phyloP scores from a whole-genome alignment of 2,797 vertebrate genomes.

The Etheostoma nigrum region DNA sequence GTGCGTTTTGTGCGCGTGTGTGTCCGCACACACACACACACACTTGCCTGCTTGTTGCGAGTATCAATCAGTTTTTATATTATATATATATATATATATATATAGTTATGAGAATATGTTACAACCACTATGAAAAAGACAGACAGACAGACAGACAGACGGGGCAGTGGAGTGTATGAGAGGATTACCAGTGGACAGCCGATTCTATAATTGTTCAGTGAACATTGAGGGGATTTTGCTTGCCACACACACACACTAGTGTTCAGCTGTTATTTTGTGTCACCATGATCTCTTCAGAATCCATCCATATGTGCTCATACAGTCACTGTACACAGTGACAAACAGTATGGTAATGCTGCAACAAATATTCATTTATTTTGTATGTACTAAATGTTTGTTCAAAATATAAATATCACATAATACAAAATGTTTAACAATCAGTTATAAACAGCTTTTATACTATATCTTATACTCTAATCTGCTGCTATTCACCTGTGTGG shows the following conservation, averaged over 20 bases:
- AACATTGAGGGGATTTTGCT: slow-evolving; percentile 76
- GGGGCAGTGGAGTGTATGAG: slow-evolving; percentile 76
- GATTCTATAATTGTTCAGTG: slow-evolving; percentile 81
- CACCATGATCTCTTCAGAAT: slow-evolving; percentile 56
- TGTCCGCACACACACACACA: slow-evolving; percentile 33
- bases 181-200: slow-evolving; percentile 77
- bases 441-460: neutral
- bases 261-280: slow-evolving; percentile 66
- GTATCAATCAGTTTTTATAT: slow-evolving; percentile 59
- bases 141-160: slow-evolving; percentile 63
- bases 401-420: neutral
- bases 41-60: slow-evolving; percentile 16
- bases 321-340: slow-evolving; percentile 29
- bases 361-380: neutral
- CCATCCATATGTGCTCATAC: slow-evolving; percentile 56
- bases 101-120: slow-evolving; percentile 56
- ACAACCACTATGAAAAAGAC: slow-evolving; percentile 27
- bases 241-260: slow-evolving; percentile 36
- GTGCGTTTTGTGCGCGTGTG: slow-evolving; percentile 4
- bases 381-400: slow-evolving; percentile 3
- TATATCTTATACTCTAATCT: neutral
- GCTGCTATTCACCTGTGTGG: slow-evolving; percentile 19
- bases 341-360: neutral
- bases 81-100: neutral
- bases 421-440: neutral